Conservation (phyloP, 2,888 invertebrate species). For the Coecobrya sp. region DNA sequence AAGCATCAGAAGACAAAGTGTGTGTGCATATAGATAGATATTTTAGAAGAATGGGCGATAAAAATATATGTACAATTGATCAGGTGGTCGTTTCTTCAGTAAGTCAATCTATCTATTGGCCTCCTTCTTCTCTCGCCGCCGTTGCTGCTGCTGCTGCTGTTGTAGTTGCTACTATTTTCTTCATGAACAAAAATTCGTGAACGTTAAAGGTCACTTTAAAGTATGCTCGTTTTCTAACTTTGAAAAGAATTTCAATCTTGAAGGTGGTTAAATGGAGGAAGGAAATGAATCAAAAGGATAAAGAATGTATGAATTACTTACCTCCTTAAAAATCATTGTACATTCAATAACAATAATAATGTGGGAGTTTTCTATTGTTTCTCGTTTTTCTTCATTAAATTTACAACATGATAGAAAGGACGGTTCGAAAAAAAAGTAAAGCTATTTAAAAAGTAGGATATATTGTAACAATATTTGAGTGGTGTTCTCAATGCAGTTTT, state of each 20-base stretch:
- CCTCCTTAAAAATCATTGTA: background rate
- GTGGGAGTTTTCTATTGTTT: background rate
- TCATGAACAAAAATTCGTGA: background rate
- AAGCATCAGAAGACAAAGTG: slow-evolving; percentile 5
- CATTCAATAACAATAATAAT: background rate
- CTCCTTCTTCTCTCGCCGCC: background rate
- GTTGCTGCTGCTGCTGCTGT: background rate
- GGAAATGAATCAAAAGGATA: background rate
- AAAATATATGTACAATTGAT: slow-evolving; percentile 37
- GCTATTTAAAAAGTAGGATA: no score
- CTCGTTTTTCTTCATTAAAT: background rate
- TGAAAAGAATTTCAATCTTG: background rate
- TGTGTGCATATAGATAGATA: background rate
- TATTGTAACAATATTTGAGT: no score
- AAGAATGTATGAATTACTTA: background rate
- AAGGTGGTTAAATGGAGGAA: background rate
- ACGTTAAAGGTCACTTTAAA: slow-evolving; percentile 20
- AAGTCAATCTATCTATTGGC: slow-evolving; percentile 3
- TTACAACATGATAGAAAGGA: no score
- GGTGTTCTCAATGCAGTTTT: no score
- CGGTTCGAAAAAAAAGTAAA: no score
- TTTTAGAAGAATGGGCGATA: slow-evolving; percentile 3
- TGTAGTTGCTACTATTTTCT: background rate
- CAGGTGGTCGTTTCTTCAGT: slow-evolving; percentile 14
- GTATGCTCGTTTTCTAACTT: background rate